These are phyloP conservation scores for Mionectes olivaceus DNA, from an alignment of 2,797 vertebrate species.

Conservation along the genomic window DNA sequence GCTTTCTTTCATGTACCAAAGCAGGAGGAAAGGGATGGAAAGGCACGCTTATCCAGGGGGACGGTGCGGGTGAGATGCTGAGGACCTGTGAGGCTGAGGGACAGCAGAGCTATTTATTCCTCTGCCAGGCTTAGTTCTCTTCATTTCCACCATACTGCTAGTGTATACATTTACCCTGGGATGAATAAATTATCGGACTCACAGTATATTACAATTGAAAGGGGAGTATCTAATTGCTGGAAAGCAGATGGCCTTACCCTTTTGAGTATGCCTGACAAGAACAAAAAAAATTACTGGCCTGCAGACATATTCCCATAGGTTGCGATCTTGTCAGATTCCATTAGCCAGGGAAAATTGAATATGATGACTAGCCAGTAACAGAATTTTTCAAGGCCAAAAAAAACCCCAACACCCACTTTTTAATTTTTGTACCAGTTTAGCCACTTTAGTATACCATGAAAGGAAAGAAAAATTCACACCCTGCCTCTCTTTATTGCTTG, in stretches of 20 bases:
- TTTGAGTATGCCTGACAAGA: slow-evolving; percentile 63
- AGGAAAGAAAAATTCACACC: not conserved
- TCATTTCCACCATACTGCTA: not conserved
- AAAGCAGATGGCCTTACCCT: slow-evolving; percentile 65
- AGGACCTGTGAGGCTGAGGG: not conserved
- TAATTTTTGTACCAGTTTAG: not conserved
- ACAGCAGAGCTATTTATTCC: slow-evolving; percentile 20
- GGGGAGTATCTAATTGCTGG: slow-evolving; percentile 61
- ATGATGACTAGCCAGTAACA: slow-evolving; percentile 11
- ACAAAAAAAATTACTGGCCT: slow-evolving; percentile 32
- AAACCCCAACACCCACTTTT: fast-evolving
- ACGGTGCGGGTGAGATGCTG: not conserved
- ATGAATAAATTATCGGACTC: slow-evolving; percentile 61
- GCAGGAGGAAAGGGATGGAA: not conserved
- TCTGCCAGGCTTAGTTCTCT: slow-evolving; percentile 12
- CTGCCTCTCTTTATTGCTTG: not conserved
- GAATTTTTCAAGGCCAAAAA: slow-evolving; percentile 36
- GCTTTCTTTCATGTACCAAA: not conserved
- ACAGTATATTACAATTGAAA: slow-evolving; percentile 53
- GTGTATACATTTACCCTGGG: slow-evolving; percentile 26
- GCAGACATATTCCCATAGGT: slow-evolving; percentile 37
- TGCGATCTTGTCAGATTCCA: slow-evolving; percentile 20
- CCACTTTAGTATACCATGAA: not conserved
- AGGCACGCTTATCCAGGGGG: fast-evolving
- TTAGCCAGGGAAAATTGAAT: slow-evolving; percentile 36